Evolutionary conservation across 1,140 invertebrate genomes (phyloP).

Genomic region (Chelonus insularis): DNA sequence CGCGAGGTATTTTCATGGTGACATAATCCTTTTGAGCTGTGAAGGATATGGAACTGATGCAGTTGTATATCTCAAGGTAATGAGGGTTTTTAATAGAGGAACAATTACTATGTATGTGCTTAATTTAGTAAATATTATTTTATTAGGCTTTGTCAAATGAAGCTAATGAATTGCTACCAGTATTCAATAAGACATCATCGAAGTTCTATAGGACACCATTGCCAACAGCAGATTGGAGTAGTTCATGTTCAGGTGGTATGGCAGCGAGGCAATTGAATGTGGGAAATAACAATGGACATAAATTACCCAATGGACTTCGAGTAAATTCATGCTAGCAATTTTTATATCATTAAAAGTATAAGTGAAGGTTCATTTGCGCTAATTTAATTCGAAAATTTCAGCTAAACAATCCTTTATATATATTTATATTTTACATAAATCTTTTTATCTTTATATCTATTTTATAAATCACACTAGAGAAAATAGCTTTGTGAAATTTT

Average conservation of each 20-base stretch:
- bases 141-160: slow-evolving; percentile 87
- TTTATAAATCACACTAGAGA: neutral
- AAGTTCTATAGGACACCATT: slow-evolving; percentile 83
- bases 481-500: no score
- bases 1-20: slow-evolving; percentile 97
- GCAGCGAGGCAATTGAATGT: slow-evolving; percentile 49
- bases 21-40: slow-evolving; percentile 88
- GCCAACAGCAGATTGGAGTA: slow-evolving; percentile 86
- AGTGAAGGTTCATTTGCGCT: no score
- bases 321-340: slow-evolving; percentile 46
- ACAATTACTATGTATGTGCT: neutral
- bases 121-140: slow-evolving; percentile 13
- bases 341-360: no score
- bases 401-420: neutral
- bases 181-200: slow-evolving; percentile 94
- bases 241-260: slow-evolving; percentile 57
- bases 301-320: slow-evolving; percentile 46
- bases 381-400: neutral
- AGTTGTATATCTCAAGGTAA: slow-evolving; percentile 93
- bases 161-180: slow-evolving; percentile 92
- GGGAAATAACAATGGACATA: slow-evolving; percentile 47
- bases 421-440: neutral
- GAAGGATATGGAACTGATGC: slow-evolving; percentile 98
- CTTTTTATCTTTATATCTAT: slow-evolving; percentile 14
- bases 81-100: slow-evolving; percentile 4